These are phyloP conservation scores for Timandra comae DNA, from an alignment of 2,888 invertebrate species.

Conservation along the genomic window DNA sequence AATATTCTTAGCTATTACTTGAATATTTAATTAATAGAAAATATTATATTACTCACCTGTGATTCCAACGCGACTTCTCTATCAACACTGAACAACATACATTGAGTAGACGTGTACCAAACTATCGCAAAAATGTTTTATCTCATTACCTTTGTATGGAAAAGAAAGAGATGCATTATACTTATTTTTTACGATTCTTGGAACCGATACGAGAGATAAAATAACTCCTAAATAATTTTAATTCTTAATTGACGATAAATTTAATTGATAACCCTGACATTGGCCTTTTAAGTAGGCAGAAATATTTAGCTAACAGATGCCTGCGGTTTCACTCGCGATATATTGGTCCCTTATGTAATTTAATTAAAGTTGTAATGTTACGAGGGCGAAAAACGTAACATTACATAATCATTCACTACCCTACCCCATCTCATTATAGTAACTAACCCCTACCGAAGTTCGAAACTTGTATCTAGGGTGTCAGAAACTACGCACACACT, in stretches of 20 bases:
- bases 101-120: slow-evolving; percentile 1
- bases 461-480: no score
- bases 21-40: not conserved
- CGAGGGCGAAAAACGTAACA: no score
- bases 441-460: no score
- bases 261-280: slow-evolving; percentile 20
- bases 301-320: not conserved
- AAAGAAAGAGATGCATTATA: slow-evolving; percentile 7
- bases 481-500: no score
- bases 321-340: not conserved
- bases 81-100: slow-evolving; percentile 14
- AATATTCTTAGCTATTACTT: no score
- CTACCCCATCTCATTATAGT: no score
- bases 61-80: slow-evolving; percentile 5
- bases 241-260: no score
- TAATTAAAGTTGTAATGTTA: no score
- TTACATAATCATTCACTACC: no score
- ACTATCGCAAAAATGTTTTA: not conserved
- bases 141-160: slow-evolving; percentile 5
- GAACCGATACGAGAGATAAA: slow-evolving; percentile 4
- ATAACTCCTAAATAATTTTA: slow-evolving; percentile 11
- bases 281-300: slow-evolving; percentile 1
- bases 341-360: no score
- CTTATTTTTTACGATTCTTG: no score
- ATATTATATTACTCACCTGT: slow-evolving; percentile 7